phyloP scores from a whole-genome alignment of 2,113 vertebrate genomes.

The Syrmaticus mikado region DNA sequence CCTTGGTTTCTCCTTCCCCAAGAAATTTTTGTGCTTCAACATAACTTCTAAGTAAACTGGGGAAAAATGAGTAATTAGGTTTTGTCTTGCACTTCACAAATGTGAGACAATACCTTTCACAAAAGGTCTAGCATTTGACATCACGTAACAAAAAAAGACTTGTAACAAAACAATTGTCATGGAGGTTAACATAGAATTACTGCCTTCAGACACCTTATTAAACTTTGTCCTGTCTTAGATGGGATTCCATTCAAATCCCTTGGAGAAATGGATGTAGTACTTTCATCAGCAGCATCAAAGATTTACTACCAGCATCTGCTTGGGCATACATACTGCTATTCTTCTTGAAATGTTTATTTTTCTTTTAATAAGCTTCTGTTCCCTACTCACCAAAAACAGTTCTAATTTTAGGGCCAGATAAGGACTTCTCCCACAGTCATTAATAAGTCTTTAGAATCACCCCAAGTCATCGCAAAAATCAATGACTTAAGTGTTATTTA shows the following conservation, averaged over 20 bases:
- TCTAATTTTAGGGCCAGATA: background rate
- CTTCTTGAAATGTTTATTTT: background rate
- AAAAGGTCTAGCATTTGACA: background rate
- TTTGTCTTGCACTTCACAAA: background rate
- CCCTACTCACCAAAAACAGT: background rate
- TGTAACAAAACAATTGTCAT: background rate
- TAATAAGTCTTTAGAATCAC: constrained; percentile 14
- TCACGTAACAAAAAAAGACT: background rate
- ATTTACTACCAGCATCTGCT: background rate
- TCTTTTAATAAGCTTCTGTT: background rate
- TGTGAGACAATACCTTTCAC: background rate
- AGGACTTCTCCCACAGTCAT: background rate
- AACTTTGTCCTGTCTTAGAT: background rate
- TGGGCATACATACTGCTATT: background rate
- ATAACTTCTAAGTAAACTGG: background rate
- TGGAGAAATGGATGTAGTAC: background rate
- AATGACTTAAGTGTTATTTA: constrained; percentile 57
- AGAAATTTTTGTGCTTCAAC: background rate
- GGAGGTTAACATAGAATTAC: background rate
- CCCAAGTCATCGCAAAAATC: constrained; percentile 52
- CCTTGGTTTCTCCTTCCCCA: background rate
- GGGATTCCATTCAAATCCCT: background rate
- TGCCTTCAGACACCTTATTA: background rate
- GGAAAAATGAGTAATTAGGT: background rate
- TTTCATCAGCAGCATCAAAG: background rate